Evolutionary conservation across 2,888 invertebrate species (phyloP).

Genomic region (Clitarchus hookeri): DNA sequence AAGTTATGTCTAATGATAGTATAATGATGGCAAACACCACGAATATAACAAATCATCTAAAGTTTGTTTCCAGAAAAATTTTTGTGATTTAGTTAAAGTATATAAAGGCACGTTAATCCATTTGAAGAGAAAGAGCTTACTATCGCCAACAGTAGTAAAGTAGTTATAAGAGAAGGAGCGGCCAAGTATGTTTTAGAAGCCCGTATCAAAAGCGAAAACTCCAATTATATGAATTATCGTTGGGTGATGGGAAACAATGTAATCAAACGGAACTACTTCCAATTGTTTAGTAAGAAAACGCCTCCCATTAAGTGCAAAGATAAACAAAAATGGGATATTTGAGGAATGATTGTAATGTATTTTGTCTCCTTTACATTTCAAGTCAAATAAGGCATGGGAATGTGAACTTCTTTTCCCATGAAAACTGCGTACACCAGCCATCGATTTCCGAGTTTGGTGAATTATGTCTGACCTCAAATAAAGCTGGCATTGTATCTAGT

Average conservation of each 20-base stretch:
- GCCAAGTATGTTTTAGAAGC: neutral
- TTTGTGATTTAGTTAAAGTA: neutral
- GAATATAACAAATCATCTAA: no score
- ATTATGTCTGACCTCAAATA: neutral
- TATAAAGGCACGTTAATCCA: neutral
- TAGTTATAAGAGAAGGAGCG: neutral
- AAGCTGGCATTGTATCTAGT: neutral
- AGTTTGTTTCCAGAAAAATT: neutral
- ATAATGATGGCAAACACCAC: no score
- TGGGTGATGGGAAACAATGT: neutral
- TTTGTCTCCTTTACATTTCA: neutral
- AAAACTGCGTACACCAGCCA: conserved; percentile 2
- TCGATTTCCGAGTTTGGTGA: conserved; percentile 6
- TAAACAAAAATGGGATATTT: neutral
- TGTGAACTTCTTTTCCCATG: neutral
- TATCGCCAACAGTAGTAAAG: neutral
- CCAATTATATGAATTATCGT: neutral
- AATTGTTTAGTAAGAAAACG: neutral
- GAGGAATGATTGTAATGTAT: neutral
- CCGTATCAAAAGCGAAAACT: neutral
- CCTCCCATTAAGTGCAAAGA: neutral
- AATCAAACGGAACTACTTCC: neutral
- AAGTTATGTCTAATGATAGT: no score
- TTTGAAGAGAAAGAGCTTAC: conserved; percentile 5
- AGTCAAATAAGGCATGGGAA: neutral